These are phyloP conservation scores for Gymnopithys bicolor DNA, from an alignment of 2,797 vertebrate species.

Conservation along the genomic window DNA sequence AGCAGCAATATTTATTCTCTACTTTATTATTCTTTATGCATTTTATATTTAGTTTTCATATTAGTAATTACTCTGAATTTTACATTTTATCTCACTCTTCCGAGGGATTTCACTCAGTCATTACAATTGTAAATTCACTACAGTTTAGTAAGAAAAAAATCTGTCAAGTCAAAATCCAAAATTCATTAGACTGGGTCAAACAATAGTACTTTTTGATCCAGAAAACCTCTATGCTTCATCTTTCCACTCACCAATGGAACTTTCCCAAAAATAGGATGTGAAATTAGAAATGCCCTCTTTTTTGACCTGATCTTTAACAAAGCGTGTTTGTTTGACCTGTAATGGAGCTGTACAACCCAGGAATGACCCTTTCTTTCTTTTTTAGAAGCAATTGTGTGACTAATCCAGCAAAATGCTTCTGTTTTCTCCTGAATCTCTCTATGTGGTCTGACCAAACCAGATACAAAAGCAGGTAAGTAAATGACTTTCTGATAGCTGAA, in stretches of 20 bases:
- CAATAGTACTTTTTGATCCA: neutral
- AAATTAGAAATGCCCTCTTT: neutral
- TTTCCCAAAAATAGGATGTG: neutral
- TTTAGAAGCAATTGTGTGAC: neutral
- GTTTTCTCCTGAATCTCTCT: neutral
- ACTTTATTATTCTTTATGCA: neutral
- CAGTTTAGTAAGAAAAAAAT: neutral
- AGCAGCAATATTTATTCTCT: neutral
- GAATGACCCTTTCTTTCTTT: neutral
- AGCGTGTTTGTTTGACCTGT: neutral
- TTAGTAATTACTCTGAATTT: neutral
- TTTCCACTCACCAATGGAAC: neutral
- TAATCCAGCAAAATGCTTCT: neutral
- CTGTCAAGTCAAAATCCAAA: neutral
- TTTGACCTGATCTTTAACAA: neutral
- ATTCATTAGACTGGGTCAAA: neutral
- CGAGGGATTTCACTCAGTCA: neutral
- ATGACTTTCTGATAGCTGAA: neutral
- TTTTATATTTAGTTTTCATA: neutral
- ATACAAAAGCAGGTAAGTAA: neutral
- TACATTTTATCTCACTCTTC: neutral
- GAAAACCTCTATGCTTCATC: neutral
- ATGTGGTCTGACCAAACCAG: neutral
- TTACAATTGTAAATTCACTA: neutral
- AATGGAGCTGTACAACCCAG: neutral